Evolutionary conservation across 2,797 vertebrate species (phyloP).

Genomic region (Pelodytes ibericus): DNA sequence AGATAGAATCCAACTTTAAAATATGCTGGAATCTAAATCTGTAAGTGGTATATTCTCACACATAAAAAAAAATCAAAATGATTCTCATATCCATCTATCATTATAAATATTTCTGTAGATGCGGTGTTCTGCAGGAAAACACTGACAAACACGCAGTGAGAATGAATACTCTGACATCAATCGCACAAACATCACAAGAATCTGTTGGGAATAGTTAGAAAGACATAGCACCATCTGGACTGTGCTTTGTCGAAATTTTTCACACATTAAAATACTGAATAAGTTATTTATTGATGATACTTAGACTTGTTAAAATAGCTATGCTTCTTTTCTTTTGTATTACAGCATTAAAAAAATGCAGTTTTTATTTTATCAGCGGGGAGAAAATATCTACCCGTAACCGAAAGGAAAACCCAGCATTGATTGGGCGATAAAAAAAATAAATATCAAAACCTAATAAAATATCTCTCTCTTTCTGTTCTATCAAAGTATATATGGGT

Average conservation of each 20-base stretch:
- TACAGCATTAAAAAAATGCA: neutral
- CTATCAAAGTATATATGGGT: too few relatives aligned
- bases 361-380: neutral
- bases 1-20: too few relatives aligned
- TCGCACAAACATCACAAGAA: conserved; percentile 46
- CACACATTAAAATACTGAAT: conserved; percentile 43
- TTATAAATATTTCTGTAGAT: conserved; percentile 21
- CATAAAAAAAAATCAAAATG: neutral
- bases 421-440: too few relatives aligned
- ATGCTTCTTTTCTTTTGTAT: neutral
- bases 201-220: conserved; percentile 42
- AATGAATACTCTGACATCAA: conserved; percentile 37
- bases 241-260: conserved; percentile 43
- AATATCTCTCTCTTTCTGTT: too few relatives aligned
- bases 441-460: too few relatives aligned
- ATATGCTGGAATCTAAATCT: too few relatives aligned
- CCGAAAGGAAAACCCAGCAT: too few relatives aligned
- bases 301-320: conserved; percentile 13
- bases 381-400: too few relatives aligned
- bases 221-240: conserved; percentile 47
- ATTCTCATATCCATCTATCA: conserved; percentile 4
- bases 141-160: conserved; percentile 33
- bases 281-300: conserved; percentile 33
- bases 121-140: conserved; percentile 6
- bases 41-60: conserved; percentile 10